Evolutionary conservation across 2,888 invertebrate species (phyloP), one percentile per base, ranked within the genome.

Genomic region (Dioctria rufipes): DNA sequence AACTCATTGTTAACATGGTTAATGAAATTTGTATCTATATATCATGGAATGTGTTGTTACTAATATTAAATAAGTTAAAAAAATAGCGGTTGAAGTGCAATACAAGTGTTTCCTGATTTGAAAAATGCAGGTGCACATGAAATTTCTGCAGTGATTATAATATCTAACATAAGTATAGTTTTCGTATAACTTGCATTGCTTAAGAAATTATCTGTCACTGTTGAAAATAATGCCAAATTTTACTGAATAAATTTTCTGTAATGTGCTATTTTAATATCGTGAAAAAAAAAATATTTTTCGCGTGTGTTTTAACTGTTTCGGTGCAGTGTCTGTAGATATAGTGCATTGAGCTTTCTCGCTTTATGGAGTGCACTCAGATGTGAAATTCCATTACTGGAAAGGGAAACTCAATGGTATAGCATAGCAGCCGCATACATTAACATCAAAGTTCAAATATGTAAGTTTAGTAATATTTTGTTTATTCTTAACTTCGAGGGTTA

Each of bases 181-280:
- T 25, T 25, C 25, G 25, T 25, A 25, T 25, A 25, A 25, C 25
- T 25, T 25, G 25, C 25, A 25, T 25, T 25, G 2, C 25, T 25
- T 25, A 25, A 25, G 25, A 25, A 25, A 25, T 25, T 25, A 25
- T 25, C 25, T 25, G 25, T 25, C 5, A 46, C 9, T 46, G 49
- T 46, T 46, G 9, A 46, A 9, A 46, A 46, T 46, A 65, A 46
- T 69, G 69, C 69, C 69, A 69, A 69, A 69, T 69, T 69, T 69
- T 67, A 11, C 25, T 25, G 2, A 11, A n/a, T 46, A 25, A 67
- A 46, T 25, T n/a, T n/a, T 69, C 4, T 54, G 54, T 54, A n/a
- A 54, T n/a, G 11, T 54, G 54, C 11, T 54, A n/a, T 4, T 11
- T 25, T 46, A 8, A n/a, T 54, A 11, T 4, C 54, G 54, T 8